phyloP scores from a whole-genome alignment of 2,797 vertebrate genomes.

The Rhincodon typus region DNA sequence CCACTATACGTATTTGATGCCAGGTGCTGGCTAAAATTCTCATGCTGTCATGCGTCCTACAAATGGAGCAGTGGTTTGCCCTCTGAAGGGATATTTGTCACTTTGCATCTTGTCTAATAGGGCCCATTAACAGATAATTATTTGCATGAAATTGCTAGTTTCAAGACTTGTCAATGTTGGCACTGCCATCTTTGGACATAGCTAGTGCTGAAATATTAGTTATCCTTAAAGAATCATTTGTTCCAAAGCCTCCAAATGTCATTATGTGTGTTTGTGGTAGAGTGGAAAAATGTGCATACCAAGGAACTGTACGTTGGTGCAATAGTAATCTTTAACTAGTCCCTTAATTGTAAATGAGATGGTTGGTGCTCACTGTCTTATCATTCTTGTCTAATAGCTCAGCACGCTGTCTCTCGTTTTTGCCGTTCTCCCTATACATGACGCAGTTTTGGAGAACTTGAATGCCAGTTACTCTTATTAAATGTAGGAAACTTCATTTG shows the following conservation, averaged over 20 bases:
- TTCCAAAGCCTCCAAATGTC: neutral
- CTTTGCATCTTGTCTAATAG: neutral
- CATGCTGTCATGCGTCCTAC: neutral
- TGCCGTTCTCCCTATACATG: neutral
- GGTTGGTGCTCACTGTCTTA: neutral
- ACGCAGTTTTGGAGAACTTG: neutral
- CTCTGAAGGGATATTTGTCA: neutral
- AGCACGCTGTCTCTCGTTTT: neutral
- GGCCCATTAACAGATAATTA: neutral
- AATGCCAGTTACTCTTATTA: neutral
- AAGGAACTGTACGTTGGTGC: neutral
- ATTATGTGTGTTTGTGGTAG: neutral
- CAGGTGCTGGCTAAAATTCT: neutral
- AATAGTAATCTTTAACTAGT: neutral
- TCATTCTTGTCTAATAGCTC: neutral
- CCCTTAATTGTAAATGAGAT: neutral
- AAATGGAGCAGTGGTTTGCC: neutral
- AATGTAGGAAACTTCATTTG: neutral
- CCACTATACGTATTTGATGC: neutral
- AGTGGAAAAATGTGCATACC: neutral
- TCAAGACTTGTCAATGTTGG: neutral
- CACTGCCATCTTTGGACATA: neutral
- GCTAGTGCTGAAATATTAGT: neutral
- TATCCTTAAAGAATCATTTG: neutral
- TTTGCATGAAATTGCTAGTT: neutral